Conservation (phyloP, 37 sponge, comb jelly and placozoan genomes). For the Trichoplax adhaerens region DNA sequence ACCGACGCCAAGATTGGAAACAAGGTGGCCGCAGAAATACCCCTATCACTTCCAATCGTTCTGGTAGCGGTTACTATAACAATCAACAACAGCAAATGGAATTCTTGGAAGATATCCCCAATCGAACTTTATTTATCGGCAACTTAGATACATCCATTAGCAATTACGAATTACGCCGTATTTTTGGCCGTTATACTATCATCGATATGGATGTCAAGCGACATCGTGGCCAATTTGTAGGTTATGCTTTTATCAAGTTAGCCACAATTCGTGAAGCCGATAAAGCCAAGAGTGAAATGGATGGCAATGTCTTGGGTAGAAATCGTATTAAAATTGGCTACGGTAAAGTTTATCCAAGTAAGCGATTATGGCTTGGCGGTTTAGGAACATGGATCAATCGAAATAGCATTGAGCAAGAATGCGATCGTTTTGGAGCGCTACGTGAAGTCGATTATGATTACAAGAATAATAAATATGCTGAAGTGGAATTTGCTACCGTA, state of each 20-base stretch:
- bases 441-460: constrained; percentile 50
- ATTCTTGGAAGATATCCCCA: constrained; percentile 2
- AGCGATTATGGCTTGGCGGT: constrained; percentile 66
- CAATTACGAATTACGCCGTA: constrained; percentile 53
- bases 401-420: constrained; percentile 22
- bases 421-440: constrained; percentile 80
- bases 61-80: too few relatives aligned
- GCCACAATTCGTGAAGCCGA: constrained; percentile 68
- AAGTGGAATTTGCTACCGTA: constrained; percentile 17
- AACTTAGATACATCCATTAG: constrained; percentile 63
- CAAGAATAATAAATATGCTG: constrained; percentile 26
- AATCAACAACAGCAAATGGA: too few relatives aligned
- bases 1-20: too few relatives aligned
- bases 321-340: constrained; percentile 65
- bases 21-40: too few relatives aligned
- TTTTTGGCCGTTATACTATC: constrained; percentile 68
- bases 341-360: constrained; percentile 54
- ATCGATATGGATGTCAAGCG: constrained; percentile 80
- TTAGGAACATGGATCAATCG: not conserved
- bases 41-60: too few relatives aligned
- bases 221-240: constrained; percentile 17
- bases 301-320: constrained; percentile 54
- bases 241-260: constrained; percentile 86
- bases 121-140: constrained; percentile 90
- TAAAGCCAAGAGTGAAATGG: constrained; percentile 79